A percentile compares a stretch with the other conserved stretches of the same genome.
These are phyloP conservation scores for Oxyruncus cristatus DNA, from an alignment of 2,113 vertebrate genomes.

Conservation along the genomic window DNA sequence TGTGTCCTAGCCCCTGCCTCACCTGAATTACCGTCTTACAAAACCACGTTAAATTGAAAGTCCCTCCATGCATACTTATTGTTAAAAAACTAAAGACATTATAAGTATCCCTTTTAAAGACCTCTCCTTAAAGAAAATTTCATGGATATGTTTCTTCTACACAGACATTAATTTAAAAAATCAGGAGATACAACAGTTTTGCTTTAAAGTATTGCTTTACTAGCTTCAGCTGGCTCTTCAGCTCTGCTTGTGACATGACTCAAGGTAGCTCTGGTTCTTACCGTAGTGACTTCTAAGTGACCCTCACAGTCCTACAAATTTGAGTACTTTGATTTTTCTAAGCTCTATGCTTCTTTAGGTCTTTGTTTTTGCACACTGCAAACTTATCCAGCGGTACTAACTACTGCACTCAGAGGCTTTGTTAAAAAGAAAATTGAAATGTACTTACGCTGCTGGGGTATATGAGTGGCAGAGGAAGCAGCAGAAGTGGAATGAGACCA, in stretches of 20 bases:
- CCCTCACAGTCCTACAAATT: not conserved
- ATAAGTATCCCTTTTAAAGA: not conserved
- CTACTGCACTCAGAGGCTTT: not conserved
- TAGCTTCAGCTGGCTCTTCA: not conserved
- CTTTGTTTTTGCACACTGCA: not conserved
- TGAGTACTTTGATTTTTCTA: not conserved
- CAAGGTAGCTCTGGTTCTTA: not conserved
- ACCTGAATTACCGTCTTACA: not conserved
- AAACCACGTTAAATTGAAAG: not conserved
- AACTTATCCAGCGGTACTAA: not conserved
- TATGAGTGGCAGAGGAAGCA: conserved; percentile 89
- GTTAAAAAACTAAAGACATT: not conserved
- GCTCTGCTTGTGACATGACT: not conserved
- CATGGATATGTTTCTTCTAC: not conserved
- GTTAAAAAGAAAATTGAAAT: not conserved
- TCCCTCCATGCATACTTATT: not conserved
- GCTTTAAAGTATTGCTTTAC: not conserved
- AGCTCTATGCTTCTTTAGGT: not conserved
- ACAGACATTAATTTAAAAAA: not conserved
- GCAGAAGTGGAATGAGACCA: conserved; percentile 86
- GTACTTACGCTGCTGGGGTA: conserved; percentile 93
- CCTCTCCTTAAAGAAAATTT: not conserved
- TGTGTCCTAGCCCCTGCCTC: not conserved
- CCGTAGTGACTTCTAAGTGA: not conserved
- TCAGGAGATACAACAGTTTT: not conserved